A percentile compares a stretch with the other conserved stretches of the same genome.
phyloP scores from a whole-genome alignment of 2,888 invertebrate genomes.

The Apoda limacodes region DNA sequence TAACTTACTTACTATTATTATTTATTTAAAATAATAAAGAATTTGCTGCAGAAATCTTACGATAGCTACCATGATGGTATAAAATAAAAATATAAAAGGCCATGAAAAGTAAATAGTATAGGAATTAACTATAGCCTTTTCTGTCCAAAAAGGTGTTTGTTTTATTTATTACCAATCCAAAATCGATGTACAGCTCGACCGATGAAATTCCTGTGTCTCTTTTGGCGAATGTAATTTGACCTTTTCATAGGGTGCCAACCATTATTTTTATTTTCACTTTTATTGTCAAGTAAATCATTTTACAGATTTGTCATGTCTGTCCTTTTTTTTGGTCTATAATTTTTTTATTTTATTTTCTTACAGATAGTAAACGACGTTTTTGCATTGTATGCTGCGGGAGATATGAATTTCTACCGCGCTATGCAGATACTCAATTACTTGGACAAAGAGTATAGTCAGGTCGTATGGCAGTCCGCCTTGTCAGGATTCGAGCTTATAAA shows the following conservation, averaged over 20 bases:
- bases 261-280: neutral
- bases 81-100: too few species aligned
- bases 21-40: too few species aligned
- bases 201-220: too few species aligned
- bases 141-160: too few species aligned
- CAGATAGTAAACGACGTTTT: conserved; percentile 57
- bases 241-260: neutral
- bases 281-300: neutral
- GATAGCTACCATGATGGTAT: too few species aligned
- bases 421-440: conserved; percentile 41
- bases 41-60: too few species aligned
- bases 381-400: conserved; percentile 49
- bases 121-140: too few species aligned
- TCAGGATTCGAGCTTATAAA: conserved; percentile 41
- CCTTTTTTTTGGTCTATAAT: neutral
- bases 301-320: neutral
- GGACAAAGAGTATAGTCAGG: conserved; percentile 36
- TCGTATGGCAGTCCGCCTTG: conserved; percentile 47
- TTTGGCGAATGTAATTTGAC: neutral
- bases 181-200: too few species aligned
- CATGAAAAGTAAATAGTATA: too few species aligned
- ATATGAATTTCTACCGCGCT: conserved; percentile 33
- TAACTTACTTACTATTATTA: too few species aligned
- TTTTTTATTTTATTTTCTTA: too few species aligned
- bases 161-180: too few species aligned